A percentile compares a stretch with the other conserved stretches of the same genome.
These are phyloP conservation scores for Amblyraja radiata DNA, from an alignment of 2,797 vertebrate genomes.

Conservation along the genomic window DNA sequence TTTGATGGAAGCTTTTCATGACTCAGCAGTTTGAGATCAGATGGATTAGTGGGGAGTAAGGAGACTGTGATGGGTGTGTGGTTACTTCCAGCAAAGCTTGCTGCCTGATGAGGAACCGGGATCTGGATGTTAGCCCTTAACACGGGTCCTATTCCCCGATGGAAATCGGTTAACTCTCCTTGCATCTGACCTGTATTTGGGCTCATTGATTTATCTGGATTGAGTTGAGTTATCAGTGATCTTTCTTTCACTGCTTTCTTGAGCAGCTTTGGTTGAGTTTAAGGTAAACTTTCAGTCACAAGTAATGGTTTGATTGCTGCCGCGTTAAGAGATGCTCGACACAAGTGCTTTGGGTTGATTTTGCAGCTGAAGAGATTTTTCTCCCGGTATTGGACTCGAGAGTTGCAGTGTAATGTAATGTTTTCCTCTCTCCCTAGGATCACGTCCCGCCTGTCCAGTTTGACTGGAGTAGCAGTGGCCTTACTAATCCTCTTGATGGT, in stretches of 20 bases:
- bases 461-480: conserved; percentile 86
- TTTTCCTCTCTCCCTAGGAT: conserved; percentile 72
- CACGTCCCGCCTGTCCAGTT: conserved; percentile 73
- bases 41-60: too few relatives aligned
- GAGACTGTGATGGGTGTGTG: too few relatives aligned
- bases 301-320: not conserved
- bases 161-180: not conserved
- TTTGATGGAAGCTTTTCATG: too few relatives aligned
- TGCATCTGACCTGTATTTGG: not conserved
- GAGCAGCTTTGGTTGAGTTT: not conserved
- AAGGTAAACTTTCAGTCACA: not conserved
- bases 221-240: not conserved
- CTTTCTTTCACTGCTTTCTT: not conserved
- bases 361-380: not conserved
- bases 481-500: conserved; percentile 93
- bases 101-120: not conserved
- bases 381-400: not conserved
- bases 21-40: too few relatives aligned
- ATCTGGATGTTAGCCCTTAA: not conserved
- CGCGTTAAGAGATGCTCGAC: not conserved
- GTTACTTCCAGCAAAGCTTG: not conserved
- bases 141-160: not conserved
- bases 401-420: conserved; percentile 49
- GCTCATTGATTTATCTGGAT: not conserved
- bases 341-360: not conserved